Percentiles rank a stretch among this genome's conserved stretches.
Conservation (phyloP, 2,113 vertebrate genomes). For the Psittacula cyanocephala region DNA sequence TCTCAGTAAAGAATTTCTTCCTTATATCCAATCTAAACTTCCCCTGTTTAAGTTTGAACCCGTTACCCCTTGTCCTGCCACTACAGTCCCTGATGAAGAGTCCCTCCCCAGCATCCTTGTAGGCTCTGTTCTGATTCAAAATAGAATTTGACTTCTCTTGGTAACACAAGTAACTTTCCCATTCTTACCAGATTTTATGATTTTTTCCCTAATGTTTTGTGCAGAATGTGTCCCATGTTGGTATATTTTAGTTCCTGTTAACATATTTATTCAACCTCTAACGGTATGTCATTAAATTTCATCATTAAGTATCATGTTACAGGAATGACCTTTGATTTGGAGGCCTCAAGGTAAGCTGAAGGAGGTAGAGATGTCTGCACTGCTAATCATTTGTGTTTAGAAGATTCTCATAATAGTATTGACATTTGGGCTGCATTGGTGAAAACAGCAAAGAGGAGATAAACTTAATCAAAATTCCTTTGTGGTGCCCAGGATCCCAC, state of each 20-base stretch:
- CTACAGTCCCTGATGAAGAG: too few species aligned
- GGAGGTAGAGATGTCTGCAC: background rate
- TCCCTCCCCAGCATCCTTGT: too few species aligned
- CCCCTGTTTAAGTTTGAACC: too few species aligned
- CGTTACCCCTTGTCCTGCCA: too few species aligned
- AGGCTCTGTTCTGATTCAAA: background rate
- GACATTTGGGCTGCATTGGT: slow-evolving; percentile 57
- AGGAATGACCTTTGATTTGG: slow-evolving; percentile 25
- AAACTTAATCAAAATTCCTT: slow-evolving; percentile 58
- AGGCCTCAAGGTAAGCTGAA: background rate
- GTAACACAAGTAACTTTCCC: background rate
- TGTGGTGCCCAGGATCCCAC: background rate
- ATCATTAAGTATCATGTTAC: background rate
- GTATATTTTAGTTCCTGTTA: background rate
- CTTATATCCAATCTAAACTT: too few species aligned
- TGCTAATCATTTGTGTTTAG: background rate
- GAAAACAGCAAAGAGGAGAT: slow-evolving; percentile 40
- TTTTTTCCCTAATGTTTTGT: background rate
- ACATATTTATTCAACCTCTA: background rate
- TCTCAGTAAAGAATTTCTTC: too few species aligned
- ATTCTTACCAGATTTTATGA: background rate
- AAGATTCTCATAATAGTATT: background rate
- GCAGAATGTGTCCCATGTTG: background rate
- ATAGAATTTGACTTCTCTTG: background rate
- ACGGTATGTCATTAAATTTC: background rate